These are phyloP conservation scores for Xerus rutilus DNA, from an alignment of 2,797 vertebrate species.

Conservation along the genomic window DNA sequence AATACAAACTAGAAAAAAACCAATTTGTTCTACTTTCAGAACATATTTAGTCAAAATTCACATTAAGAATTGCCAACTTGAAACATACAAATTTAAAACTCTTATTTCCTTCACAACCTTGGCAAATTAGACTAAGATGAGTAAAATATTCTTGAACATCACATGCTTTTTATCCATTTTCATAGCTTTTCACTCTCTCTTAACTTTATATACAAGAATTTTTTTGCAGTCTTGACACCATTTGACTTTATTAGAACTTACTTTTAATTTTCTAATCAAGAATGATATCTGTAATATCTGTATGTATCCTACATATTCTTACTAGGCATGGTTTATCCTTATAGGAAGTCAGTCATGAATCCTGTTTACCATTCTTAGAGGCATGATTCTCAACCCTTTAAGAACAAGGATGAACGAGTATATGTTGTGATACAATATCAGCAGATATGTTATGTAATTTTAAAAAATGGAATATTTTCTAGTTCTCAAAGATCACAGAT, in stretches of 20 bases:
- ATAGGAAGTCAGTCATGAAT: conserved; percentile 22
- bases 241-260: conserved; percentile 34
- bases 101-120: neutral
- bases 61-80: conserved; percentile 38
- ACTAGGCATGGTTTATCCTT: neutral
- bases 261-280: conserved; percentile 29
- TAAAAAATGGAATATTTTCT: conserved; percentile 40
- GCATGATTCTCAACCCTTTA: conserved; percentile 27
- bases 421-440: neutral
- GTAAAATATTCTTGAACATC: neutral
- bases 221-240: neutral
- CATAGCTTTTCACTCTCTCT: neutral
- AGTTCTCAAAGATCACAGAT: conserved; percentile 24
- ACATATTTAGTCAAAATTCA: conserved; percentile 46
- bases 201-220: neutral
- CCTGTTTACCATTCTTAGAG: conserved; percentile 2
- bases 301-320: conserved; percentile 9
- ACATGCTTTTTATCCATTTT: neutral
- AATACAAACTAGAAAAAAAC: conserved; percentile 32
- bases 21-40: conserved; percentile 31
- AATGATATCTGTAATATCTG: neutral
- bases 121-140: conserved; percentile 37
- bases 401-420: conserved; percentile 37
- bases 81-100: conserved; percentile 26
- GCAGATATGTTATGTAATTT: conserved; percentile 23